Conservation (phyloP, 1,140 invertebrate genomes). For the Pemphigus obesinymphae region DNA sequence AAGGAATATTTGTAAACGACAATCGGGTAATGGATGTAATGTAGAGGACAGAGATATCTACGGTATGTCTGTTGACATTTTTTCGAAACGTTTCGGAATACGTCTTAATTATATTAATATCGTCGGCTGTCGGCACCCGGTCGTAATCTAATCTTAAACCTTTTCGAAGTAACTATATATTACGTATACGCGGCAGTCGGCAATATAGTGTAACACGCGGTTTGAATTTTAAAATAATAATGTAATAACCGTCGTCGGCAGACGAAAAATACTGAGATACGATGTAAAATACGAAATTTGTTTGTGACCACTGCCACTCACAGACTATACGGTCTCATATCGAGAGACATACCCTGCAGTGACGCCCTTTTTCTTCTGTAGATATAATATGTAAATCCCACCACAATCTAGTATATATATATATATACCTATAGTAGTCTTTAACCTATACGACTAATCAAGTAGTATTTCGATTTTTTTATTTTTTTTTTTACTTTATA, state of each 20-base stretch:
- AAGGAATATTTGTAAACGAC: conserved; percentile 1
- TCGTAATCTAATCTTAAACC: conserved; percentile 6
- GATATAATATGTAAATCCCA: no score
- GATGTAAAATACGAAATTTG: neutral
- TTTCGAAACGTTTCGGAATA: neutral
- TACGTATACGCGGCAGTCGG: neutral
- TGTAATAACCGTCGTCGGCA: no score
- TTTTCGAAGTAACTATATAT: neutral
- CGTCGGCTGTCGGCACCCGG: neutral
- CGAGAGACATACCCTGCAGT: no score
- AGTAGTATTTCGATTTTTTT: no score
- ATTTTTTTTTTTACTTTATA: no score
- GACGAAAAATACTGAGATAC: no score
- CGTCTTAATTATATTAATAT: neutral
- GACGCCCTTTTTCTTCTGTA: no score
- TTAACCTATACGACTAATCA: no score
- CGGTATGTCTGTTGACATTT: neutral
- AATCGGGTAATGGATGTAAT: neutral
- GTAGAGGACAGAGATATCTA: neutral
- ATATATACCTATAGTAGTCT: no score
- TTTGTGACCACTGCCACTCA: no score
- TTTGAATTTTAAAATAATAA: neutral
- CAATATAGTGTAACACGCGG: neutral
- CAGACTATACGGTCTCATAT: no score
- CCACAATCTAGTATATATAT: no score